A percentile compares a stretch with the other conserved stretches of the same genome.
Evolutionary conservation across 2,797 vertebrate genomes (phyloP).

Genomic region (Cyprinella venusta): DNA sequence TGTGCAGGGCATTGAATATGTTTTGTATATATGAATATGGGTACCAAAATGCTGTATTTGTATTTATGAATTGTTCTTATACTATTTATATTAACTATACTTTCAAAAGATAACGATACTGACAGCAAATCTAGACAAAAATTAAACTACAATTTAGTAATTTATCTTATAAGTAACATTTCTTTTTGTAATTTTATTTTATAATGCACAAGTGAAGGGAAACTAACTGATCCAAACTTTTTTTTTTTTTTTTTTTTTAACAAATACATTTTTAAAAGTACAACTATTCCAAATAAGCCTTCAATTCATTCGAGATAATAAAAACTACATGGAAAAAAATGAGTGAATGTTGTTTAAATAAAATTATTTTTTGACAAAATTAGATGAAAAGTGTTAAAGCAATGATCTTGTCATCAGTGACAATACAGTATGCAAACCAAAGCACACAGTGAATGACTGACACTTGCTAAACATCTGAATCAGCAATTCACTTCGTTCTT

Average conservation of each 20-base stretch:
- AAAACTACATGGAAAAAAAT: neutral
- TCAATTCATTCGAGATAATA: neutral
- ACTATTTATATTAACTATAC: neutral
- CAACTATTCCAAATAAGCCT: neutral
- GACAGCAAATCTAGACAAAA: neutral
- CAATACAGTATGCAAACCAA: neutral
- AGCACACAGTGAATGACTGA: neutral
- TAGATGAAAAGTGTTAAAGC: neutral
- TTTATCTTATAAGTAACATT: slow-evolving; percentile 13
- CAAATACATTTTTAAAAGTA: neutral
- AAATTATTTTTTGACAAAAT: no score
- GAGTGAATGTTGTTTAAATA: neutral
- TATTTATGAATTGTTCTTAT: slow-evolving; percentile 28
- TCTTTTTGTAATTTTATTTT: neutral
- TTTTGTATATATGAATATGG: neutral
- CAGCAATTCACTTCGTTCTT: neutral
- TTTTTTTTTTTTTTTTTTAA: neutral
- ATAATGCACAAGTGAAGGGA: neutral
- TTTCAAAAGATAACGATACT: neutral
- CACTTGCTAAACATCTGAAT: neutral
- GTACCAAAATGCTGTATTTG: slow-evolving; percentile 1
- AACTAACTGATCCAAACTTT: neutral
- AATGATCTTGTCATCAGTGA: neutral
- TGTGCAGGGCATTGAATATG: neutral
- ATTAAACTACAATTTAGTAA: neutral